A percentile compares a stretch with the other conserved stretches of the same genome.
Evolutionary conservation across 2,797 vertebrate species (phyloP).

Genomic region (Capromys pilorides): DNA sequence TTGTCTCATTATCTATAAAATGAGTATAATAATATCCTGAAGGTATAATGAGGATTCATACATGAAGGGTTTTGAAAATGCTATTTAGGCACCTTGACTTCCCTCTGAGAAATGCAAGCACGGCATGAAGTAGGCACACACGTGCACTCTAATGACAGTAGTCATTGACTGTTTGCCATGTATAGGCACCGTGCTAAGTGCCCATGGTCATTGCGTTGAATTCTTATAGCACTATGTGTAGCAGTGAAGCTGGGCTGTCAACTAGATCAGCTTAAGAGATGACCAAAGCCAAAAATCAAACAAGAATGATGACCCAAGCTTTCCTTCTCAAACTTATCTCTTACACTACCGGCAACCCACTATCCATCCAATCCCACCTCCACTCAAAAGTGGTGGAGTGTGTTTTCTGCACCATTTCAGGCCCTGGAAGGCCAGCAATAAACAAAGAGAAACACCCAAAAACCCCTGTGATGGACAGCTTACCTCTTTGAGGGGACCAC

Average conservation of each 20-base stretch:
- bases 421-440: neutral
- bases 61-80: neutral
- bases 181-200: neutral
- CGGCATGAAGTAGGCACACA: neutral
- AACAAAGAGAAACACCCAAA: neutral
- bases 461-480: neutral
- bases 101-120: neutral
- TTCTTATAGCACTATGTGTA: neutral
- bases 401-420: neutral
- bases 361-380: neutral
- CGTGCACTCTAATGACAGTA: too few relatives aligned
- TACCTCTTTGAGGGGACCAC: neutral
- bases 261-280: neutral
- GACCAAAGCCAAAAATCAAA: neutral
- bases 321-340: neutral
- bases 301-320: neutral
- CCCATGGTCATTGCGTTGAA: neutral
- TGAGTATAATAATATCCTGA: neutral
- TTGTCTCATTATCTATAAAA: neutral
- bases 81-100: neutral
- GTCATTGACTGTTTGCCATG: rapidly evolving
- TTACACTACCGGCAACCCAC: neutral
- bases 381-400: neutral
- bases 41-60: neutral
- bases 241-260: neutral